Percentiles rank a stretch among this genome's conserved stretches.
These are phyloP conservation scores for Nomada ferruginata DNA, from an alignment of 2,888 invertebrate species.

Conservation along the genomic window DNA sequence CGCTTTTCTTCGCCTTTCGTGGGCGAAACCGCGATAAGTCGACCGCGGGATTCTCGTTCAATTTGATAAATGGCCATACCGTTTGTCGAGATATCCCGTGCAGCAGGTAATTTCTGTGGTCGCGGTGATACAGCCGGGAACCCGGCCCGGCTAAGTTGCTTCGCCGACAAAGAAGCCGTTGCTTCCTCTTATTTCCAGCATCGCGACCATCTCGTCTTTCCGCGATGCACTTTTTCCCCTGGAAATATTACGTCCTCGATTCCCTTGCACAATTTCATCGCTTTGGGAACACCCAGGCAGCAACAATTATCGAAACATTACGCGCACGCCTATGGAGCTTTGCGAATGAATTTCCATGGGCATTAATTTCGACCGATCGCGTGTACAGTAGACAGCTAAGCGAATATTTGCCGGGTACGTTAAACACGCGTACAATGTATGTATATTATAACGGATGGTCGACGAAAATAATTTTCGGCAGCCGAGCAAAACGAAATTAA, in stretches of 20 bases:
- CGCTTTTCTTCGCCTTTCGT: slow-evolving; percentile 38
- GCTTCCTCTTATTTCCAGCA: background rate
- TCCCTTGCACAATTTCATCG: background rate
- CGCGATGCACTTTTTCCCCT: background rate
- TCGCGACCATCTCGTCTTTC: background rate
- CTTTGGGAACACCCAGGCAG: background rate
- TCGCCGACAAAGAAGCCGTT: slow-evolving; percentile 1
- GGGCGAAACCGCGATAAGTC: slow-evolving; percentile 30
- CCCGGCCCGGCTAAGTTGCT: slow-evolving; percentile 17
- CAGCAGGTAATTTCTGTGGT: slow-evolving; percentile 55
- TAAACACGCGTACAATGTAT: background rate
- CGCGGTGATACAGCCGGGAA: background rate
- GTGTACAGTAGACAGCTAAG: background rate
- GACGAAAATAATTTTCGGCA: slow-evolving; percentile 13
- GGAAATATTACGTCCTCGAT: background rate
- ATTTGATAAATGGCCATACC: slow-evolving; percentile 62
- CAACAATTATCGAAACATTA: background rate
- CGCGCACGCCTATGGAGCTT: background rate
- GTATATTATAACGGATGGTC: background rate
- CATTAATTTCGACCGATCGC: slow-evolving; percentile 2
- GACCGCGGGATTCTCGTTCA: slow-evolving; percentile 33
- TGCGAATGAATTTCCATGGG: background rate
- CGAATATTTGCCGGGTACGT: slow-evolving; percentile 3
- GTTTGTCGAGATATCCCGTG: slow-evolving; percentile 50
- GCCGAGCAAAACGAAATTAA: background rate